A percentile compares a stretch with the other conserved stretches of the same genome.
Evolutionary conservation across 2,888 invertebrate genomes (phyloP).

Genomic region (Chrysolina haemoptera): DNA sequence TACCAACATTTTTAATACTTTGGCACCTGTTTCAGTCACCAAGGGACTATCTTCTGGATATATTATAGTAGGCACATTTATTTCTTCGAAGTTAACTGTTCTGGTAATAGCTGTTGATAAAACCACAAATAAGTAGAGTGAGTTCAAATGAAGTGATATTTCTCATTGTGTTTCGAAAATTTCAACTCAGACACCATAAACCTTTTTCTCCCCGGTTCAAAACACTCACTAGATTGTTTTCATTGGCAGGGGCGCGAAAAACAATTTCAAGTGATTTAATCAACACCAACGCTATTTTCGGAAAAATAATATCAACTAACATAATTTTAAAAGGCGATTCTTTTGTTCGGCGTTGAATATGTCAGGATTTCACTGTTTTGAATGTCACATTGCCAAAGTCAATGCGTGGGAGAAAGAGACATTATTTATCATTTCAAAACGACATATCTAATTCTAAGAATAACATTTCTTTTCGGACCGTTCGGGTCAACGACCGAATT

Average conservation of each 20-base stretch:
- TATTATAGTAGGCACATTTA: neutral
- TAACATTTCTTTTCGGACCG: conserved; percentile 49
- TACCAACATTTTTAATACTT: too few species aligned
- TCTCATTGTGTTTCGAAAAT: conserved; percentile 27
- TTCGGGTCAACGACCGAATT: conserved; percentile 51
- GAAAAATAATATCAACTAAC: conserved; percentile 28
- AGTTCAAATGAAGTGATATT: conserved; percentile 6
- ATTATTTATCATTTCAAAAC: conserved; percentile 44
- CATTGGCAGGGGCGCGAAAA: conserved; percentile 42
- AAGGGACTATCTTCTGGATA: too few species aligned
- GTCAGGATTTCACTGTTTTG: conserved; percentile 25
- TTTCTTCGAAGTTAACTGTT: neutral
- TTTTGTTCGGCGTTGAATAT: conserved; percentile 30
- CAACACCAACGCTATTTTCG: conserved; percentile 29
- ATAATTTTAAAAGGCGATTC: conserved; percentile 28
- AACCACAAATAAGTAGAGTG: neutral
- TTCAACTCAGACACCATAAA: conserved; percentile 39
- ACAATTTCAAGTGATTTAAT: conserved; percentile 38
- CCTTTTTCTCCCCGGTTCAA: conserved; percentile 41
- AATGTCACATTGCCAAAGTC: conserved; percentile 33
- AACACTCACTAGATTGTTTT: conserved; percentile 39
- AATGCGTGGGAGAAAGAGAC: conserved; percentile 46
- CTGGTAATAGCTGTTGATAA: neutral
- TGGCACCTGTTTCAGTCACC: too few species aligned
- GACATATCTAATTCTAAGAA: conserved; percentile 46